Evolutionary conservation across 2,113 vertebrate genomes (phyloP).

Genomic region (Lipophrys pholis): DNA sequence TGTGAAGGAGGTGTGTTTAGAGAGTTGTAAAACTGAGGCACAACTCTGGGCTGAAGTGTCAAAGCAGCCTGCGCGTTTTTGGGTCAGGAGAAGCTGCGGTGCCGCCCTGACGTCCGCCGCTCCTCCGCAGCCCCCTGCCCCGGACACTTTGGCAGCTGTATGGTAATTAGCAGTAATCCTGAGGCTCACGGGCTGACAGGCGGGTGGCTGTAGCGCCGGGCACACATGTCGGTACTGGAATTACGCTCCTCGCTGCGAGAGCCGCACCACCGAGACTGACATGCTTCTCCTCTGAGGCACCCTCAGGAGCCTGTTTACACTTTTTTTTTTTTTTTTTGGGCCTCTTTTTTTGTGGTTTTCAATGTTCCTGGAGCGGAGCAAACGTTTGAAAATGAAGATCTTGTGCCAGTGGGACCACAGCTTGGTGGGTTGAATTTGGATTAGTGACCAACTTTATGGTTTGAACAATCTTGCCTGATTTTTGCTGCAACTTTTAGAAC

Average conservation of each 20-base stretch:
- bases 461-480: not conserved
- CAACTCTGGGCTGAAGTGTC: slow-evolving; percentile 1
- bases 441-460: not conserved
- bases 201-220: slow-evolving; percentile 67
- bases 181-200: slow-evolving; percentile 47
- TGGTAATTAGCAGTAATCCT: slow-evolving; percentile 82
- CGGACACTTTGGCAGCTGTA: slow-evolving; percentile 83
- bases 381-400: slow-evolving; percentile 86
- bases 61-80: slow-evolving; percentile 21
- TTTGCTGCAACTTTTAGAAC: not conserved
- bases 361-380: slow-evolving; percentile 69
- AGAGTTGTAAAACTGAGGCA: slow-evolving; percentile 13
- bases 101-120: not conserved
- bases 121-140: not conserved
- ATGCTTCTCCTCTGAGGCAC: slow-evolving; percentile 25
- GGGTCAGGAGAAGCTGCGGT: slow-evolving; percentile 48
- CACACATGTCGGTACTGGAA: slow-evolving; percentile 58
- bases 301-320: not conserved
- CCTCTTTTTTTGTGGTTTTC: not conserved
- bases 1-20: slow-evolving; percentile 31
- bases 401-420: slow-evolving; percentile 83
- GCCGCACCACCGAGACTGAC: slow-evolving; percentile 1
- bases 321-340: not conserved
- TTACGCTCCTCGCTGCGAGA: slow-evolving; percentile 17
- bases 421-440: slow-evolving; percentile 82